Base-by-base conservation (phyloP, 2,888 invertebrate genomes). In the Iselma pallidipennis region DNA sequence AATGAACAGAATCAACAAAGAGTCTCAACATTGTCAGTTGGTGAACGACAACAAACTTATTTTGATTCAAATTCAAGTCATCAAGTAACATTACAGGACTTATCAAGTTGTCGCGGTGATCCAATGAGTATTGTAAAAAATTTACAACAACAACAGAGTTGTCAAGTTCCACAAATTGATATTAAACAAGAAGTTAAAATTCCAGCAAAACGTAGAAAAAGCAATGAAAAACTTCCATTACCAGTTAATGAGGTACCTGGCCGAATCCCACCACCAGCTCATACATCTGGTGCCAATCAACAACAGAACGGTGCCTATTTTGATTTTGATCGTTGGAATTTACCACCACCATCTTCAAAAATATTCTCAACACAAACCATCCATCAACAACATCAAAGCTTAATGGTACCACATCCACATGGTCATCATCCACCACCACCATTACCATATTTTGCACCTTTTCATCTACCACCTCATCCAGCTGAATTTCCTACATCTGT, bases 321-420 rank as follows among this genome's bases (percentile, higher is more conserved):
- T 73, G 92, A 93, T 79, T 91, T 91, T 73, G 92, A 90, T 73
- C 84, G 91, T 70, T 93, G 92, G 92, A 92, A 91, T 79, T 82
- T 91, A 57, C 89, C 90, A 37, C 87, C 89, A 16, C 86, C 89
- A 21, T 84, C 88, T 26, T 85, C 89, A 25, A 90, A 90, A 83
- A 88, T 90, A 81, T 90, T 89, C 76, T 83, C 87, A 37, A 84
- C 87, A 52, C 81, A 81, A 69, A 71, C 76, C 4, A 72, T 80
- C 37, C 79, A 79, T 59, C 81, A 80, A 57, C 81, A 81, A 66
- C 81, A 81, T 65, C 81, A 81, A 68, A 88, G 78, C 82, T 79
- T 90, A 50, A 87, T 89, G 81, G 88, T 89, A 74, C 85, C 88
- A 19, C 91, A 91, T 79, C 82, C 83, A 7, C 83, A 82, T 63